phyloP scores from a whole-genome alignment of 2,113 vertebrate species.

The Pseudonaja textilis region DNA sequence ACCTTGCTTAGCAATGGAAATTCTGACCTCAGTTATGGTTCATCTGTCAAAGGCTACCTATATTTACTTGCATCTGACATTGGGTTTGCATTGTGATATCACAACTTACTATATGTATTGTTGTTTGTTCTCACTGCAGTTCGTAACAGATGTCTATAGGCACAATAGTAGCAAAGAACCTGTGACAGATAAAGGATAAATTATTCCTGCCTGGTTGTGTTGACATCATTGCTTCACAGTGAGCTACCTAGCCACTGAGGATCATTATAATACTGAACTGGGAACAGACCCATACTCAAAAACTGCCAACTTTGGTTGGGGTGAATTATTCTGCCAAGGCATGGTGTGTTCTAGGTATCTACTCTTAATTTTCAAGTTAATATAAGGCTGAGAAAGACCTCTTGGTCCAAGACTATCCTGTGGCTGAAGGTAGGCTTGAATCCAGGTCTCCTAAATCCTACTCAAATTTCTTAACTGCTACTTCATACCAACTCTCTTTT shows the following conservation, averaged over 20 bases:
- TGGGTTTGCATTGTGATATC: not conserved
- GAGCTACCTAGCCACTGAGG: not conserved
- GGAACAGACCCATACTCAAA: not conserved
- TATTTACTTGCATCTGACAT: not conserved
- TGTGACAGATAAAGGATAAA: constrained; percentile 1
- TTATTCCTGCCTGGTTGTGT: constrained; percentile 3
- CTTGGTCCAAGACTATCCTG: not conserved
- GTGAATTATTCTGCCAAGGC: not conserved
- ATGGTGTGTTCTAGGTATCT: not conserved
- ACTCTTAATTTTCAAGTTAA: not conserved
- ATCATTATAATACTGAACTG: not conserved
- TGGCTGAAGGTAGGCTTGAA: not conserved
- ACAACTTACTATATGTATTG: not conserved
- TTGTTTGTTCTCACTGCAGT: not conserved
- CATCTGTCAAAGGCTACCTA: not conserved
- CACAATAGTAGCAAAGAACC: not conserved
- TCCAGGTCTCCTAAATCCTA: not conserved
- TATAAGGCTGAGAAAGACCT: not conserved
- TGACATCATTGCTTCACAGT: not conserved
- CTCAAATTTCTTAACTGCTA: not conserved
- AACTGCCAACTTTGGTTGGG: not conserved
- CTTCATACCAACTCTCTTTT: not conserved
- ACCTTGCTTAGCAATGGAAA: not conserved
- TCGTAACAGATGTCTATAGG: not conserved
- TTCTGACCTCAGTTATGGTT: not conserved